Percentiles rank a stretch among this genome's conserved stretches.
Conservation (phyloP, 2,888 invertebrate species). For the Phortica magna region DNA sequence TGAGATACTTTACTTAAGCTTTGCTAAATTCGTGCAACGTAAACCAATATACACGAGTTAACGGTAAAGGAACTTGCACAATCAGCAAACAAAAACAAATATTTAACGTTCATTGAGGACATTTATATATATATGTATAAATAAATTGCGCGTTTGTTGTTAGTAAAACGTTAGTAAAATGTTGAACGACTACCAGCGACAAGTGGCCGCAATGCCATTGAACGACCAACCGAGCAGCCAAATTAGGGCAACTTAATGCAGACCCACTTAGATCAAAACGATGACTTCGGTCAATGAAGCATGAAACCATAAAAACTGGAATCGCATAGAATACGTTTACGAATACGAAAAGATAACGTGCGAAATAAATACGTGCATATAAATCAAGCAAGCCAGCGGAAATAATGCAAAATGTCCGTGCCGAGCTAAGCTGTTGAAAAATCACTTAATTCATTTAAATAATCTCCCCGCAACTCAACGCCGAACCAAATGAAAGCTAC, state of each 20-base stretch:
- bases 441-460: slow-evolving; percentile 74
- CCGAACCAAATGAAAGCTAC: slow-evolving; percentile 11
- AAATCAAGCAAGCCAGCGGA: slow-evolving; percentile 49
- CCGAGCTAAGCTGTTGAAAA: slow-evolving; percentile 70
- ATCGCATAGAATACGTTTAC: neutral
- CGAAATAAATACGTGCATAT: neutral
- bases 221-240: neutral
- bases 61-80: no score
- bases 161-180: no score
- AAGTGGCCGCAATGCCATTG: neutral
- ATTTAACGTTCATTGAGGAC: no score
- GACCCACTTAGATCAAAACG: neutral
- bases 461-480: slow-evolving; percentile 58
- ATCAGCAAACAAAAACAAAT: no score
- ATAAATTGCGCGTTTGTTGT: no score
- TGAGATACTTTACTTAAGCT: no score
- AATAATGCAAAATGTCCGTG: slow-evolving; percentile 69
- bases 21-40: no score
- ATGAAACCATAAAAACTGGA: slow-evolving; percentile 14
- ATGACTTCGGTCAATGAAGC: slow-evolving; percentile 23
- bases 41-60: no score
- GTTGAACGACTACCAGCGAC: neutral
- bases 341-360: neutral
- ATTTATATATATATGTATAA: no score
- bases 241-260: neutral